Conservation (phyloP, 1,140 invertebrate species). For the Sminthurinus signatus region DNA sequence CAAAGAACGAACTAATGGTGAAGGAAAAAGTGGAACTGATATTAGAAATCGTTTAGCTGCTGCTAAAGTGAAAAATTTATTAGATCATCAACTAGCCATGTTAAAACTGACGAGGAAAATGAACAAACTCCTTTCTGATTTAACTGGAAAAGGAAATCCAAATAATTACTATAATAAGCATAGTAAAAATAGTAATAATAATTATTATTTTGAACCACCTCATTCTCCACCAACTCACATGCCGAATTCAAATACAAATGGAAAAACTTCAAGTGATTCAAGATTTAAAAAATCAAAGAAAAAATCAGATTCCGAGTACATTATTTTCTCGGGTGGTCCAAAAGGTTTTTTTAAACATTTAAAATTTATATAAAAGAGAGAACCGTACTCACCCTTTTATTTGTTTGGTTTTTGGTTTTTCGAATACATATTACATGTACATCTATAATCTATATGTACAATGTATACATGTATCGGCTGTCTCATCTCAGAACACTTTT, state of each 20-base stretch:
- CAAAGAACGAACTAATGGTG: no score
- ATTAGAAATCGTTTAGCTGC: not conserved
- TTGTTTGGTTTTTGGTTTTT: no score
- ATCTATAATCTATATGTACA: no score
- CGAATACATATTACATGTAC: no score
- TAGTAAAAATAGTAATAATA: not conserved
- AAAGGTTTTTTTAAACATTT: no score
- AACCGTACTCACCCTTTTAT: no score
- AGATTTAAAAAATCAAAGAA: not conserved
- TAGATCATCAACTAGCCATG: conserved; percentile 11
- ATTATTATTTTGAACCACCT: not conserved
- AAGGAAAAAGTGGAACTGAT: no score
- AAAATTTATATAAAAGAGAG: no score
- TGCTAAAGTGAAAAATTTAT: not conserved
- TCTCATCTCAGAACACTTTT: no score
- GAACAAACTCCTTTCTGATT: not conserved
- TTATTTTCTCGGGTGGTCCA: conserved; percentile 8
- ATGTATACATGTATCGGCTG: no score
- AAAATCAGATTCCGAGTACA: not conserved
- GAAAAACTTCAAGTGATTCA: not conserved
- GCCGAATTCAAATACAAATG: not conserved
- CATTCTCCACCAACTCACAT: no score
- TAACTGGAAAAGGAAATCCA: not conserved
- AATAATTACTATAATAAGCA: not conserved
- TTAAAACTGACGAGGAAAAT: conserved; percentile 5